These are phyloP conservation scores for Fregata magnificens DNA, from an alignment of 2,113 vertebrate species.

Conservation along the genomic window DNA sequence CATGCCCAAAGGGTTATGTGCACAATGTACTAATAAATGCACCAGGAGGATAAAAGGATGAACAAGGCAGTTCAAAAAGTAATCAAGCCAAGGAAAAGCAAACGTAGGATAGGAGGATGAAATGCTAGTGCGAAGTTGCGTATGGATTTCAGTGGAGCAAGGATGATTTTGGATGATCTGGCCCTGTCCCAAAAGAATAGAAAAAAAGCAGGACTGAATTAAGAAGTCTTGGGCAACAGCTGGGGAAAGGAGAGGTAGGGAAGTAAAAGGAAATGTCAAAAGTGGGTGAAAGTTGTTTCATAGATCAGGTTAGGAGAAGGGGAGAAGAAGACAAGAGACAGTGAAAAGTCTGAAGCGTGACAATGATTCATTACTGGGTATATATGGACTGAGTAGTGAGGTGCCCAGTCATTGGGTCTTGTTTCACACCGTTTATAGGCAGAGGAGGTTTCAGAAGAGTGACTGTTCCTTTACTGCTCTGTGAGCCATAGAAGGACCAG, in stretches of 20 bases:
- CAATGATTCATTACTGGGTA: neutral
- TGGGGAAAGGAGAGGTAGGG: neutral
- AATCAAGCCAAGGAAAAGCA: slow-evolving; percentile 5
- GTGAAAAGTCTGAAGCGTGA: neutral
- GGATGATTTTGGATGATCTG: neutral
- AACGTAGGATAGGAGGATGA: neutral
- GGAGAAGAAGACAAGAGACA: neutral
- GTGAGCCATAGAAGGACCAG: neutral
- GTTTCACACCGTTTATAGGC: neutral
- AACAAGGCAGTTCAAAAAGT: slow-evolving; percentile 16
- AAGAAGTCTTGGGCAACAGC: neutral
- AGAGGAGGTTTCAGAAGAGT: neutral
- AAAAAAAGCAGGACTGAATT: neutral
- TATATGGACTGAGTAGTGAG: neutral
- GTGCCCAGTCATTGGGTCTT: rapidly evolving
- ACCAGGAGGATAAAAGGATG: neutral
- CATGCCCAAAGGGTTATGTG: slow-evolving; percentile 42
- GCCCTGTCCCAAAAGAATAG: neutral
- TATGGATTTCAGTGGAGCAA: neutral
- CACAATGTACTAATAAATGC: slow-evolving; percentile 55
- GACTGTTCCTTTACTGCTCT: neutral
- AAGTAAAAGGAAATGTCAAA: neutral
- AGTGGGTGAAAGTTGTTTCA: neutral
- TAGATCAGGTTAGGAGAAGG: neutral
- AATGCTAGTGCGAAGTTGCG: neutral